These are phyloP conservation scores for Axinella damicornis DNA, from an alignment of 37 sponge, comb jelly and placozoan genomes.

Conservation along the genomic window DNA sequence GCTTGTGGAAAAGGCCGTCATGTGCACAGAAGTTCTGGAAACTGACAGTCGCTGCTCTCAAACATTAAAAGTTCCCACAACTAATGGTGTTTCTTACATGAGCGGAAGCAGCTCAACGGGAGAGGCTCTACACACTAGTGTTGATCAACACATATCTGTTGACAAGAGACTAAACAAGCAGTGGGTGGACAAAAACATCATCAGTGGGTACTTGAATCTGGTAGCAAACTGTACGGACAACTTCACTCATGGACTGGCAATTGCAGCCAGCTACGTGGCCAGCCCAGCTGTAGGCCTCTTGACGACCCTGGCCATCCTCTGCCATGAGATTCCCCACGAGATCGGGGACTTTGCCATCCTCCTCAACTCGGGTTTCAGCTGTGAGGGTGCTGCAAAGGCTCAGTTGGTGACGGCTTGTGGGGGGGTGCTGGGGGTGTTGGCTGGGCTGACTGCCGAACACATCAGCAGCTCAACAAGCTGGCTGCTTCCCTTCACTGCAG, in stretches of 20 bases:
- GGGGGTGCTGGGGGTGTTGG: conserved; percentile 83
- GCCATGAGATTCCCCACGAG: conserved; percentile 97
- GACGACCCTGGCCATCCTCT: conserved; percentile 90
- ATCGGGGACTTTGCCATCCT: conserved; percentile 96
- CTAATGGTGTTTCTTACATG: too few species aligned
- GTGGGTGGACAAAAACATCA: conserved; percentile 42
- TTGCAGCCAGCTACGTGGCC: conserved; percentile 82
- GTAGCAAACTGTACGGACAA: conserved; percentile 92
- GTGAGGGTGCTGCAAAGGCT: conserved; percentile 78
- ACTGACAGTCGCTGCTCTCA: too few species aligned
- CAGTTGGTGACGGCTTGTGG: conserved; percentile 84
- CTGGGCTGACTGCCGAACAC: conserved; percentile 79
- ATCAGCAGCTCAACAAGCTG: conserved; percentile 63
- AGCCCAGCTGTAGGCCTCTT: conserved; percentile 75
- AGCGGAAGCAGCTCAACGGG: too few species aligned
- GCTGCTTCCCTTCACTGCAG: conserved; percentile 94
- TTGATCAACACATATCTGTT: too few species aligned
- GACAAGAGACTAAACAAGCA: too few species aligned
- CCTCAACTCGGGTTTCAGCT: conserved; percentile 83
- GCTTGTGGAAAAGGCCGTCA: conserved; percentile 85
- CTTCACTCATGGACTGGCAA: conserved; percentile 94
- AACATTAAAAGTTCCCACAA: too few species aligned
- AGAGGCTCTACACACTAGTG: too few species aligned
- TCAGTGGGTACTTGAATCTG: conserved; percentile 89
- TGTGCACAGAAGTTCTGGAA: background rate